Percentiles rank a stretch among this genome's conserved stretches.
phyloP scores from a whole-genome alignment of 2,113 vertebrate genomes.

The Hydrolagus affinis region DNA sequence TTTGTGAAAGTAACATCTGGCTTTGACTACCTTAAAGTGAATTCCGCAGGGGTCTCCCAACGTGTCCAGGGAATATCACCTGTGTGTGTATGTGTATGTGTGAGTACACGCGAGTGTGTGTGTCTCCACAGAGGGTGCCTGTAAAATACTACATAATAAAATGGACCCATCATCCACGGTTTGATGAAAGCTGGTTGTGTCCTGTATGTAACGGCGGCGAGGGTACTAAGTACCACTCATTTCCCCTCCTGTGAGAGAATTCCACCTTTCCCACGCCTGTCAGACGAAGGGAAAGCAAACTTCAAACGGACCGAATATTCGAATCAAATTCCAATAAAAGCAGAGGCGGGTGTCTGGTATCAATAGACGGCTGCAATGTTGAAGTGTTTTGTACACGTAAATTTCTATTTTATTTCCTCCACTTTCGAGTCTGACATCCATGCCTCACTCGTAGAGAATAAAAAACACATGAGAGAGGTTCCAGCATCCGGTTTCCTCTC shows the following conservation, averaged over 20 bases:
- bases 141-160: not conserved
- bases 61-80: not conserved
- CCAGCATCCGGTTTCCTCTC: not conserved
- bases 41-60: not conserved
- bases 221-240: not conserved
- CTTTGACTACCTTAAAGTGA: not conserved
- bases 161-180: no score
- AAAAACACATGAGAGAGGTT: constrained; percentile 15
- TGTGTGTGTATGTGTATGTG: not conserved
- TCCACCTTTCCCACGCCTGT: constrained; percentile 22
- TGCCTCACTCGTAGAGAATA: not conserved
- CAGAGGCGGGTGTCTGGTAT: constrained; percentile 4
- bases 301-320: constrained; percentile 24
- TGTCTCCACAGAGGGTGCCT: not conserved
- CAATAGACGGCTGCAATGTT: constrained; percentile 24
- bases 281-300: constrained; percentile 19
- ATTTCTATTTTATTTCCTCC: constrained; percentile 28
- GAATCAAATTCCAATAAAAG: constrained; percentile 27
- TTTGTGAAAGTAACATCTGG: not conserved
- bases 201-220: not conserved
- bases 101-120: no score
- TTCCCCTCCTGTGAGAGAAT: not conserved
- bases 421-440: constrained; percentile 17
- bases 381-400: constrained; percentile 26
- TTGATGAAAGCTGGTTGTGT: not conserved